Percentiles rank a stretch among this genome's conserved stretches.
Evolutionary conservation across 2,888 invertebrate genomes (phyloP).

Genomic region (Dascillus cervinus): DNA sequence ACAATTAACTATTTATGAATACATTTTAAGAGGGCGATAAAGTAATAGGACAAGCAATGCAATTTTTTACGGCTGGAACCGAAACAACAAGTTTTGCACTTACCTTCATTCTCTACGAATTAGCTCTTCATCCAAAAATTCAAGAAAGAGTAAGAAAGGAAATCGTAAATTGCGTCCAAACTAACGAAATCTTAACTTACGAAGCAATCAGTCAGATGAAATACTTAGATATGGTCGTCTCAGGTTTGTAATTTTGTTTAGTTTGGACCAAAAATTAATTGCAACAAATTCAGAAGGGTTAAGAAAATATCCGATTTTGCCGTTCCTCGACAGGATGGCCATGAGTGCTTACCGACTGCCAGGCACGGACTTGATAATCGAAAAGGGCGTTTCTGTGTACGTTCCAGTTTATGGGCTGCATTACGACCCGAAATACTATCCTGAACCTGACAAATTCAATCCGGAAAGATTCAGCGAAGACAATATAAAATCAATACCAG

Average conservation of each 20-base stretch:
- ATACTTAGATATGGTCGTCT: conserved; percentile 7
- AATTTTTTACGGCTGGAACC: conserved; percentile 42
- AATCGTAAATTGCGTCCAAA: conserved; percentile 26
- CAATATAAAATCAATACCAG: conserved; percentile 16
- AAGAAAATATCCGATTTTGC: conserved; percentile 33
- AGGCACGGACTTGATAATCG: conserved; percentile 20
- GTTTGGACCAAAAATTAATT: neutral
- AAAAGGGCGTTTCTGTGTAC: conserved; percentile 28
- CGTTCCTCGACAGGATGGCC: conserved; percentile 22
- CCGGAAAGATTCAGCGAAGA: conserved; percentile 28
- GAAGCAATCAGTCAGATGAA: conserved; percentile 6
- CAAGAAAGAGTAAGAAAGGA: conserved; percentile 40
- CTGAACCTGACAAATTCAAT: conserved; percentile 26
- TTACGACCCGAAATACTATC: conserved; percentile 28
- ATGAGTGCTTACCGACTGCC: conserved; percentile 25
- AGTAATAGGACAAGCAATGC: conserved; percentile 33
- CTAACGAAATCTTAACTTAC: conserved; percentile 11
- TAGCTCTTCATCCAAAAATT: conserved; percentile 35
- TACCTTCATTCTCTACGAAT: conserved; percentile 32
- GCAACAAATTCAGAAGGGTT: conserved; percentile 36
- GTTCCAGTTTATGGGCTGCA: conserved; percentile 30
- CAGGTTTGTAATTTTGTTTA: conserved; percentile 4
- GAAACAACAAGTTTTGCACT: conserved; percentile 40
- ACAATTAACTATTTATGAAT: too few relatives aligned
- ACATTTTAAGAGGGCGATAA: too few relatives aligned